A percentile compares a stretch with the other conserved stretches of the same genome.
phyloP scores from a whole-genome alignment of 2,797 vertebrate genomes.

The Sebastes matsubarae region DNA sequence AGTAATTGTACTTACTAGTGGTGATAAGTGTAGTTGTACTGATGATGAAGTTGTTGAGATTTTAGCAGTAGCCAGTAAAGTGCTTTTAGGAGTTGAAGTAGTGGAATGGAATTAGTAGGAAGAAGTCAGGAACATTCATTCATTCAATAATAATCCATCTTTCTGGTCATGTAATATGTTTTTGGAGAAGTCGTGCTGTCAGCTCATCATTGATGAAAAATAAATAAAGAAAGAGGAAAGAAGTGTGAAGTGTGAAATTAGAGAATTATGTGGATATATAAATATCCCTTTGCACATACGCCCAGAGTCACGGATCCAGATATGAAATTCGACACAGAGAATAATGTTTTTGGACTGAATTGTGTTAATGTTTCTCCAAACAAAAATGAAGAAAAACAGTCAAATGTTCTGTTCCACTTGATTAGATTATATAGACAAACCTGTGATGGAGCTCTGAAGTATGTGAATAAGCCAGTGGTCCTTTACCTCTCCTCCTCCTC shows the following conservation, averaged over 20 bases:
- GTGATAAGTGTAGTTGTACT: not conserved
- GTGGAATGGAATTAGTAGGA: not conserved
- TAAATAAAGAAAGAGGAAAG: not conserved
- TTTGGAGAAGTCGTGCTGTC: not conserved
- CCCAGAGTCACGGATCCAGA: not conserved
- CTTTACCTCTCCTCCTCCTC: not conserved
- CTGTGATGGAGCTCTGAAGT: not conserved
- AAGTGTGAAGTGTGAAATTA: not conserved
- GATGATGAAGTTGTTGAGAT: not conserved
- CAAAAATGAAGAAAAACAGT: slow-evolving; percentile 20
- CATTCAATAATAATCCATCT: too few species aligned
- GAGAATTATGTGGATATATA: not conserved
- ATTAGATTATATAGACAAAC: slow-evolving; percentile 34
- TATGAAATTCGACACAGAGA: slow-evolving; percentile 23
- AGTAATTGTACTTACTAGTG: not conserved
- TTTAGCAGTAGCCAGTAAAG: not conserved
- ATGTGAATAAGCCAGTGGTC: not conserved
- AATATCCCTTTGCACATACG: not conserved
- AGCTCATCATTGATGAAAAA: not conserved
- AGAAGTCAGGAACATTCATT: not conserved
- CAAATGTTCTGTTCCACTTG: not conserved
- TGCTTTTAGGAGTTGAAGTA: not conserved
- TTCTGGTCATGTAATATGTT: not conserved
- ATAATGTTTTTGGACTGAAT: slow-evolving; percentile 37
- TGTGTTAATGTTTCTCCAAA: not conserved